Percentiles rank a stretch among this genome's conserved stretches.
These are phyloP conservation scores for Muscidifurax raptorellus DNA, from an alignment of 1,140 invertebrate genomes.

Conservation along the genomic window DNA sequence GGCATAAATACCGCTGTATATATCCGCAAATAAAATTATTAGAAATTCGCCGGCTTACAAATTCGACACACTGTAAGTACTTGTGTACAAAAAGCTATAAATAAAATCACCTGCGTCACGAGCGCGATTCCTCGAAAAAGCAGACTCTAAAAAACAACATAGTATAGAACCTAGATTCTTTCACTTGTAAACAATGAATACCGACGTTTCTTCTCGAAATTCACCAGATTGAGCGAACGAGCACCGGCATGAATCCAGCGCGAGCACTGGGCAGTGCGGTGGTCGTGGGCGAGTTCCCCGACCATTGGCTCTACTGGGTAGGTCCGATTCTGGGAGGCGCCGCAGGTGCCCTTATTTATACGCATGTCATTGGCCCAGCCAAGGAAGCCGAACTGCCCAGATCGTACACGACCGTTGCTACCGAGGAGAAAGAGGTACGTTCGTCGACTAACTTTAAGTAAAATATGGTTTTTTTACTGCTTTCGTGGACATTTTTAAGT, in stretches of 20 bases:
- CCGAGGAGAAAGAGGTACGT: constrained; percentile 82
- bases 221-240: constrained; percentile 83
- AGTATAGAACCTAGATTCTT: too few species aligned
- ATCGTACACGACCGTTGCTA: constrained; percentile 78
- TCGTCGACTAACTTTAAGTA: neutral
- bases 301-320: constrained; percentile 95
- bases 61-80: too few species aligned
- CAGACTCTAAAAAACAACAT: too few species aligned
- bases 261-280: constrained; percentile 90
- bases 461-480: neutral
- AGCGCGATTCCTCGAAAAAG: too few species aligned
- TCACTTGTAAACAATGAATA: too few species aligned
- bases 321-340: constrained; percentile 89
- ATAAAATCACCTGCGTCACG: too few species aligned
- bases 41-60: too few species aligned
- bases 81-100: too few species aligned
- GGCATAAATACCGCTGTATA: too few species aligned
- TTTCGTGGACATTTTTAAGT: neutral
- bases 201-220: constrained; percentile 1
- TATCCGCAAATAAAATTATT: too few species aligned
- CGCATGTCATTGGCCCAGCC: constrained; percentile 81
- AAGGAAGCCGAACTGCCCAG: constrained; percentile 71
- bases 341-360: constrained; percentile 85
- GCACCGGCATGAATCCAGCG: constrained; percentile 93
- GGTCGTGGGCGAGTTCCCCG: constrained; percentile 82